Conservation (phyloP, 2,888 invertebrate genomes). For the Stomorhina lunata region DNA sequence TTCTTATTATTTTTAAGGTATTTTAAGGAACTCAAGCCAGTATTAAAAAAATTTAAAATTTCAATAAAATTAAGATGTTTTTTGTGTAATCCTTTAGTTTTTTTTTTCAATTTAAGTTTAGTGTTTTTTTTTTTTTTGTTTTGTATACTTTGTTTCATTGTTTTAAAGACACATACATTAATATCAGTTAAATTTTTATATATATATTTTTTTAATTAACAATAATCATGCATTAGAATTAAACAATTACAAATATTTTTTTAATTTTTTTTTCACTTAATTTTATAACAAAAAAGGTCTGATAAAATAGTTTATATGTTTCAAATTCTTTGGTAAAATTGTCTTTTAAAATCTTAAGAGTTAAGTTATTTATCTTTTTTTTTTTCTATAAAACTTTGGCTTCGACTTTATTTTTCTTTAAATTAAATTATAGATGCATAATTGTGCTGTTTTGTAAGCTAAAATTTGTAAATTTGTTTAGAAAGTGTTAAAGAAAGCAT, state of each 20-base stretch:
- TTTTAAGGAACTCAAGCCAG: too few relatives aligned
- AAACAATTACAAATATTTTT: conserved; percentile 23
- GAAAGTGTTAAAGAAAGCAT: conserved; percentile 15
- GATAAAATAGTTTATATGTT: background rate
- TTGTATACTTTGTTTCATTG: conserved; percentile 13
- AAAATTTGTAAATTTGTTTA: conserved; percentile 65
- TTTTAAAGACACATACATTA: conserved; percentile 52
- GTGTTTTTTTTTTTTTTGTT: background rate
- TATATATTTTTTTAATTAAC: conserved; percentile 1
- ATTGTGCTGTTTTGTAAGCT: conserved; percentile 80
- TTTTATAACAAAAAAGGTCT: background rate
- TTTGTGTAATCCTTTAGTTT: background rate
- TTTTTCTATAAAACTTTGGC: conserved; percentile 39
- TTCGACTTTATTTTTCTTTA: conserved; percentile 30
- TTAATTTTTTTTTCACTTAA: conserved; percentile 12
- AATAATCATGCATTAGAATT: conserved; percentile 51
- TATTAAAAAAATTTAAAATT: too few relatives aligned
- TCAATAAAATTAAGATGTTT: too few relatives aligned
- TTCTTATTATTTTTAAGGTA: too few relatives aligned
- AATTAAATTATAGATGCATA: conserved; percentile 79
- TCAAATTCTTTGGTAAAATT: conserved; percentile 33
- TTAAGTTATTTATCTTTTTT: background rate
- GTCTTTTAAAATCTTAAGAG: conserved; percentile 52
- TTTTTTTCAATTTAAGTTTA: background rate
- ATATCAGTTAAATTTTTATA: conserved; percentile 3